Conservation (phyloP, 2,888 invertebrate genomes). For the Hirtodrosophila alboralis region DNA sequence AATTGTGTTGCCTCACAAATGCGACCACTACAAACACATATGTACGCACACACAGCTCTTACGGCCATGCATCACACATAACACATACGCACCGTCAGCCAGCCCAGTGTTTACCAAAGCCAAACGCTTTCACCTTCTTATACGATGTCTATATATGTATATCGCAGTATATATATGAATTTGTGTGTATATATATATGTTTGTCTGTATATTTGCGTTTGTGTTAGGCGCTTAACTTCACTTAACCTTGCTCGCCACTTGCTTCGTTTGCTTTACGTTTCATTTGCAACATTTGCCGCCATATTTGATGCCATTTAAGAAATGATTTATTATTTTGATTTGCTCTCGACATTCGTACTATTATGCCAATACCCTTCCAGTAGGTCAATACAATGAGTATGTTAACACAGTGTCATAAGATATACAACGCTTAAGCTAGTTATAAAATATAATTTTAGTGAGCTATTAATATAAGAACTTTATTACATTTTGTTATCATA, state of each 20-base stretch:
- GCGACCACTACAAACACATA: constrained; percentile 12
- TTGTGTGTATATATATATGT: constrained; percentile 5
- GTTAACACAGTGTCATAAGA: not conserved
- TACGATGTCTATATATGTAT: constrained; percentile 12
- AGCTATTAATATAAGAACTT: too few species aligned
- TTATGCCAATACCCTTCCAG: constrained; percentile 41
- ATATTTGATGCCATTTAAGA: constrained; percentile 78
- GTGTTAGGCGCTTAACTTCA: constrained; percentile 70
- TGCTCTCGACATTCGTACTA: constrained; percentile 67
- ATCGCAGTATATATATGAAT: too few species aligned
- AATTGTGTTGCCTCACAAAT: constrained; percentile 60
- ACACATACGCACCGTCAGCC: constrained; percentile 53
- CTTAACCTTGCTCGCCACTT: constrained; percentile 74
- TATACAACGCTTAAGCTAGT: not conserved
- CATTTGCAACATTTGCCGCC: constrained; percentile 81
- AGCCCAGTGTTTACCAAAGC: constrained; percentile 56
- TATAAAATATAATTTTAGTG: too few species aligned
- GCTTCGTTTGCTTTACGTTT: constrained; percentile 72
- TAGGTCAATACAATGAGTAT: not conserved
- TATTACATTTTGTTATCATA: too few species aligned
- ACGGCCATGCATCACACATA: constrained; percentile 36
- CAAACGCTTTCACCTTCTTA: constrained; percentile 65
- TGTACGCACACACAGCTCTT: constrained; percentile 8
- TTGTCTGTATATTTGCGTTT: constrained; percentile 35
- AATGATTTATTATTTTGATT: constrained; percentile 80